Conservation (phyloP, 2,797 vertebrate genomes). For the Tarsius wallacei region DNA sequence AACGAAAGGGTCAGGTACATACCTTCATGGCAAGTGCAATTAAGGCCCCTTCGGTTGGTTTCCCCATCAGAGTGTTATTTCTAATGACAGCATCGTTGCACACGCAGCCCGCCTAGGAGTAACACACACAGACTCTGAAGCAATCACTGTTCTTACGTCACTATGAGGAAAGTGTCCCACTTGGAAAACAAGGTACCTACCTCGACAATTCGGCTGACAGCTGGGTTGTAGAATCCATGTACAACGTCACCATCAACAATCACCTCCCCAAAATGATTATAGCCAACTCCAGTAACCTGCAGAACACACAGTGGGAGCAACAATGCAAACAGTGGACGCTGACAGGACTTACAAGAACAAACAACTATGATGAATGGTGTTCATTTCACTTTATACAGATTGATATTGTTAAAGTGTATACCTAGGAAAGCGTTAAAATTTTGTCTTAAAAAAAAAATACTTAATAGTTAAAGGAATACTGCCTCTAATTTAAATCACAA, state of each 20-base stretch:
- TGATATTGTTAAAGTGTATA: background rate
- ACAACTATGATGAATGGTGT: background rate
- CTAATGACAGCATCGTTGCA: conserved; percentile 98
- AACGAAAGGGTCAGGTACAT: conserved; percentile 68
- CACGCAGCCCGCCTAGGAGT: conserved; percentile 94
- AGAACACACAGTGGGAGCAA: conserved; percentile 64
- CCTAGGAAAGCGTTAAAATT: background rate
- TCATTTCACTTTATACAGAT: conserved; percentile 30
- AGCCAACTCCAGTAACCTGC: conserved; percentile 98
- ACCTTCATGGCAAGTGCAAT: conserved; percentile 94
- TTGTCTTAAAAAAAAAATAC: conserved; percentile 8
- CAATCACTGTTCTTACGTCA: background rate
- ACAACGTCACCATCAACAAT: conserved; percentile 95
- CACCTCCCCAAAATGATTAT: conserved; percentile 96
- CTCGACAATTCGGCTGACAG: conserved; percentile 96
- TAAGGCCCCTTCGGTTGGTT: conserved; percentile 96
- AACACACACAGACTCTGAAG: conserved; percentile 60
- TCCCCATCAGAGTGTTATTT: conserved; percentile 96
- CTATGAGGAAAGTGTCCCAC: background rate
- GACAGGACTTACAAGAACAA: background rate
- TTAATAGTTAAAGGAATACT: conserved; percentile 22
- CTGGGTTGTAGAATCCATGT: conserved; percentile 96
- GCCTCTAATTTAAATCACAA: conserved; percentile 16
- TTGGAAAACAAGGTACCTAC: conserved; percentile 89
- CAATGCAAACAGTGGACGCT: background rate